These are phyloP conservation scores for Ceriagrion tenellum DNA, from an alignment of 2,888 invertebrate genomes.

Conservation along the genomic window DNA sequence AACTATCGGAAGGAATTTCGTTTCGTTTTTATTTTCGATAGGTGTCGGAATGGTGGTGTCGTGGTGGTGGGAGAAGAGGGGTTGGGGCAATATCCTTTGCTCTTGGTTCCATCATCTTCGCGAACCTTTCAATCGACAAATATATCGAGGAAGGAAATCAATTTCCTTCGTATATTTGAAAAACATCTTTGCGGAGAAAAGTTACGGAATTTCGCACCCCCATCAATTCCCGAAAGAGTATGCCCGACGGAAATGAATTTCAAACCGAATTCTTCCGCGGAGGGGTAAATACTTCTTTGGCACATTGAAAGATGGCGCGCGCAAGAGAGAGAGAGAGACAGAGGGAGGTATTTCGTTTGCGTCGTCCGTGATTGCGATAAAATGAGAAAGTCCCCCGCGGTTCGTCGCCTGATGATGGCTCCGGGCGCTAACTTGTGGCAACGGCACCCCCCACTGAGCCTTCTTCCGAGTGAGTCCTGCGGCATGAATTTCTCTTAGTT, in stretches of 20 bases:
- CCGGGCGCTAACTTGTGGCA: background rate
- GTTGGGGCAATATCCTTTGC: background rate
- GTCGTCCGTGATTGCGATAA: background rate
- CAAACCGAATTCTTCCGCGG: constrained; percentile 7
- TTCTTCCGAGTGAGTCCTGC: too few species aligned
- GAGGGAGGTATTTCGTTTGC: background rate
- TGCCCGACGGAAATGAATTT: constrained; percentile 49
- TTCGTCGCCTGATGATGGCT: background rate
- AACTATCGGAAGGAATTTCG: background rate
- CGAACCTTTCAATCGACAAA: background rate
- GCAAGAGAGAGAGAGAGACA: background rate
- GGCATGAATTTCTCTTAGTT: too few species aligned
- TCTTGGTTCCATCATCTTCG: constrained; percentile 3
- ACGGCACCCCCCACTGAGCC: too few species aligned
- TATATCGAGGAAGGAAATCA: constrained; percentile 38
- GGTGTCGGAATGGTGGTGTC: background rate
- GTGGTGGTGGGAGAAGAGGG: background rate
- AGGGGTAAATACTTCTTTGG: background rate
- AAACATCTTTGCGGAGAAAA: background rate
- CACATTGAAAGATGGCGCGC: background rate
- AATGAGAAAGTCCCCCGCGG: background rate
- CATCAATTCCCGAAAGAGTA: constrained; percentile 35
- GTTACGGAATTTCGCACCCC: constrained; percentile 10
- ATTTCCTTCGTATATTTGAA: constrained; percentile 47
- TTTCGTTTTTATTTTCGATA: background rate